A percentile compares a stretch with the other conserved stretches of the same genome.
These are phyloP conservation scores for Agapetus fuscipes DNA, from an alignment of 2,888 invertebrate species.

Conservation along the genomic window DNA sequence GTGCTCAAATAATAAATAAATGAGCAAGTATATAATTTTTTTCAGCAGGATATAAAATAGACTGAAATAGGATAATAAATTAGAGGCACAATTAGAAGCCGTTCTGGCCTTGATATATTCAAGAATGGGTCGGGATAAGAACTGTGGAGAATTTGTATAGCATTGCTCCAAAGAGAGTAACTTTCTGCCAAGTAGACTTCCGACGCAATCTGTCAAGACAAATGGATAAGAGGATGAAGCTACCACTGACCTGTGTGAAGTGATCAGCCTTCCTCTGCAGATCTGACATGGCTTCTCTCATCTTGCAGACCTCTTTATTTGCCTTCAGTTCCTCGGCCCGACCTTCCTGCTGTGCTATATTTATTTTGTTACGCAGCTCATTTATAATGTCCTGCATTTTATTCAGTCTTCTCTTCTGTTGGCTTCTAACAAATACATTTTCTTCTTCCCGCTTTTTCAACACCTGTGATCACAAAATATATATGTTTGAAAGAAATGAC, in stretches of 20 bases:
- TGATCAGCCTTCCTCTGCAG: slow-evolving; percentile 60
- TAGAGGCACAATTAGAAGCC: too few species aligned
- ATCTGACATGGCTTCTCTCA: slow-evolving; percentile 57
- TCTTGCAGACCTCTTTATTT: slow-evolving; percentile 55
- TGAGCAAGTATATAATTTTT: too few species aligned
- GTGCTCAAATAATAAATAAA: too few species aligned
- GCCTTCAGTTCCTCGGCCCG: slow-evolving; percentile 57
- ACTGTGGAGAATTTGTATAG: too few species aligned
- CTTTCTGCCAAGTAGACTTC: too few species aligned
- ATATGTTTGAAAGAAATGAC: too few species aligned
- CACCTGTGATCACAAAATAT: too few species aligned
- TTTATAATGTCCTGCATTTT: slow-evolving; percentile 67
- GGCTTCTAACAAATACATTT: slow-evolving; percentile 66
- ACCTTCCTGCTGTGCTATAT: slow-evolving; percentile 55
- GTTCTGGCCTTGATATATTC: too few species aligned
- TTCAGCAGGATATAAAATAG: too few species aligned
- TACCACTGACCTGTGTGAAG: slow-evolving; percentile 41
- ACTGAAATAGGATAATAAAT: too few species aligned
- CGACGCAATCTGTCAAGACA: not conserved
- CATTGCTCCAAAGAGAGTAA: too few species aligned
- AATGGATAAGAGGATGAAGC: not conserved
- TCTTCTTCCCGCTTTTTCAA: slow-evolving; percentile 83
- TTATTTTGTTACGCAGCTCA: slow-evolving; percentile 52
- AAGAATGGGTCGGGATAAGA: too few species aligned
- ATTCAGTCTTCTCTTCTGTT: slow-evolving; percentile 67